Evolutionary conservation across 2,113 vertebrate genomes (phyloP).

Genomic region (Rhodinocichla rosea): DNA sequence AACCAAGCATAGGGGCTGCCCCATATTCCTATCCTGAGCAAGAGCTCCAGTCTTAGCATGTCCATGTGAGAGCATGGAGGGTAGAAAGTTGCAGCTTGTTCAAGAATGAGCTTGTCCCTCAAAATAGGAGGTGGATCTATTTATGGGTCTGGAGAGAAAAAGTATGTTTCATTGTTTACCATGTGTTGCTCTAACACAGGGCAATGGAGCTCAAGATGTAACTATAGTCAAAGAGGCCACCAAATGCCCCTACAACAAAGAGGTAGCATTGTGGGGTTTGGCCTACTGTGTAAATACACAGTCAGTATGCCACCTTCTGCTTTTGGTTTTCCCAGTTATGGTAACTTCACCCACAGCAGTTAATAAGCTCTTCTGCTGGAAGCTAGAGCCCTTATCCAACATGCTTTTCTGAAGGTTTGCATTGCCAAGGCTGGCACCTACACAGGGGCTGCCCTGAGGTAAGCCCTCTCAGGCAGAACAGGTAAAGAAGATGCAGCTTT

Average conservation of each 20-base stretch:
- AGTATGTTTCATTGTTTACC: neutral
- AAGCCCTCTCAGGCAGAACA: neutral
- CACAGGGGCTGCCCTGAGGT: neutral
- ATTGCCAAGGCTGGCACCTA: neutral
- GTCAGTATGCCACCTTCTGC: neutral
- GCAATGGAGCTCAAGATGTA: neutral
- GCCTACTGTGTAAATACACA: neutral
- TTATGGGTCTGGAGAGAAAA: neutral
- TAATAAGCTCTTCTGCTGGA: neutral
- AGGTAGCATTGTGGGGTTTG: neutral
- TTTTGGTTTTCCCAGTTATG: neutral
- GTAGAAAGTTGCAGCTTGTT: neutral
- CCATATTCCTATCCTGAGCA: neutral
- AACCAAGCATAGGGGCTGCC: neutral
- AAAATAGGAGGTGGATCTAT: neutral
- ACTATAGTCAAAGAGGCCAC: neutral
- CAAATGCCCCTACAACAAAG: neutral
- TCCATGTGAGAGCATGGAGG: neutral
- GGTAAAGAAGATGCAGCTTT: neutral
- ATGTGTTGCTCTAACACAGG: neutral
- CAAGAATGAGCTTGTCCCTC: neutral
- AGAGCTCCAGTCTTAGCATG: neutral
- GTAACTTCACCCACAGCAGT: neutral
- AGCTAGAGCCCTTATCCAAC: neutral
- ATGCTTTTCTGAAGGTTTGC: neutral